Percentiles rank a stretch among this genome's conserved stretches.
Conservation (phyloP, 2,797 vertebrate species). For the Bucorvus abyssinicus region DNA sequence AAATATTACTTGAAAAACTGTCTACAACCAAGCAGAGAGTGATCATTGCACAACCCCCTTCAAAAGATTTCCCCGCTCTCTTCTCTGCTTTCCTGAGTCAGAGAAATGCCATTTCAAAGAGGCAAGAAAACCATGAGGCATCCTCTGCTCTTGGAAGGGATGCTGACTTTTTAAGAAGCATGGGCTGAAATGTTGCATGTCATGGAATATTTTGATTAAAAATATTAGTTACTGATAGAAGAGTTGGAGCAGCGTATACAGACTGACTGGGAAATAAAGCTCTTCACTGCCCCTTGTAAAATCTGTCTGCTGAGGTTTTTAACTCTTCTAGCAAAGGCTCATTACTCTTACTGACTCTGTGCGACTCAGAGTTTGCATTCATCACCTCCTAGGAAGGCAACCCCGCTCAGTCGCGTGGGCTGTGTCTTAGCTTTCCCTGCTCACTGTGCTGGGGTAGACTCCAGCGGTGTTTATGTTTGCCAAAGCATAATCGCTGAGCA, state of each 20-base stretch:
- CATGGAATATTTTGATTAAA: background rate
- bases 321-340: background rate
- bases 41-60: background rate
- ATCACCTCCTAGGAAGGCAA: background rate
- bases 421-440: background rate
- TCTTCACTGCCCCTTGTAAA: background rate
- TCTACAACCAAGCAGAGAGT: background rate
- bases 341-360: background rate
- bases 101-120: background rate
- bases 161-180: background rate
- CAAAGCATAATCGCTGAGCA: background rate
- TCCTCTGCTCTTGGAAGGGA: background rate
- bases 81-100: background rate
- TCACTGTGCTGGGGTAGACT: background rate
- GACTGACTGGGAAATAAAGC: background rate
- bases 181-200: background rate
- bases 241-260: background rate
- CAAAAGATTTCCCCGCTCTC: background rate
- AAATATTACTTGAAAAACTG: background rate
- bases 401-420: background rate
- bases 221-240: background rate
- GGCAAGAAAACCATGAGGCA: background rate
- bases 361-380: slow-evolving; percentile 6
- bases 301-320: background rate
- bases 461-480: background rate